Base-by-base conservation (phyloP, 92 coral and sea anemone genomes). In the Bergia puertoricense region DNA sequence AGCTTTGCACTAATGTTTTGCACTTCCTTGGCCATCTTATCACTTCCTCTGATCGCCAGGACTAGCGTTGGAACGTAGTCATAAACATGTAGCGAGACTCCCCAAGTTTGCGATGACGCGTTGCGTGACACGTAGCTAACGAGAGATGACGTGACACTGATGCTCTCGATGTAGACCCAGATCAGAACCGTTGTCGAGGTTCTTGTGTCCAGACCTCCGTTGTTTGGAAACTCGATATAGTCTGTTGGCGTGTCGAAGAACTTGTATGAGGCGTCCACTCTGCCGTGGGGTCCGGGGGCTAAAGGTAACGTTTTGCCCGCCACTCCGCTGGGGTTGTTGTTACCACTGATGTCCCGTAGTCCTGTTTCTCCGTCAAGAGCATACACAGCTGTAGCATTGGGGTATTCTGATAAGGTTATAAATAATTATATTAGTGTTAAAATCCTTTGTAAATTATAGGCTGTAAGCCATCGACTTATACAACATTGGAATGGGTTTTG, bases 261-360 rank as follows among this genome's bases (percentile, higher is more conserved):
- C 36, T 74, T 36, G 74, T 72, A 81, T 42, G 88, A 89, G 82
- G 88, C 82, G 30, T 82, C 14, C 39, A 39, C 74, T 73, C 74
- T 10, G 16, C 91, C 91, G 62, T 74, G 14, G 16, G 91, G 91
- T 0, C 91, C 91, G 40, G 86, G 79, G 18, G 90, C 90, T 23
- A 90, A 80, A 62, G 59, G 81, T 13, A 90, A 45, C 7, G 40
- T 15, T 41, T 80, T 65, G 3, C 46, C 76, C 44, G 81, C 56
- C 22, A 57, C 68, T 4, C 90, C 92, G 13, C 65, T 69, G 0
- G 90, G 79, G 38, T 81, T 74, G 67, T 85, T 48, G 23, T 87
- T 81, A 30, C 80, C 86, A 44, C 92, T 81, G 54, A 81, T 48
- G 75, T 90, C 92, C 57, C 56, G 67, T 3, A 79, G 68, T 9